Base-by-base conservation (phyloP, 2,797 vertebrate genomes). In the Furcifer pardalis region DNA sequence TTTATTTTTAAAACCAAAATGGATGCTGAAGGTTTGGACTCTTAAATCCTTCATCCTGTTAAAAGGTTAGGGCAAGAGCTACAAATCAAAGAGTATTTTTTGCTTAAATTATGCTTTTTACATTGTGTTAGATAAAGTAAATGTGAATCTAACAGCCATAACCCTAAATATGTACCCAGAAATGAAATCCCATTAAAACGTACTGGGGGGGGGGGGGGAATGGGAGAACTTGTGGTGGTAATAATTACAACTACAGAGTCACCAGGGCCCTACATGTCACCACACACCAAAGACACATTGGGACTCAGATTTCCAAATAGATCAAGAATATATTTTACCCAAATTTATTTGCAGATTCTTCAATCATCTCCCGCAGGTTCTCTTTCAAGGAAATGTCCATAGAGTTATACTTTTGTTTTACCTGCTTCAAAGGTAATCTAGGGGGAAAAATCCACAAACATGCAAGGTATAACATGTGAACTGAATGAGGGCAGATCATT, bases 381-480 rank as follows among this genome's bases (percentile, higher is more conserved):
- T 99, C 98, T 93, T 99, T 99, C 92, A 99, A 96, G 0, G 97
- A 95, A 66, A 99, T 93, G 78, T 99, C 99, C 99, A 99, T 99
- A 71, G 97, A 98, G 90, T 97, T 94, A 93, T 98, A 99, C 78
- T 99, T 99, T 94, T 99, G 99, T 78, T 97, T 97, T 79, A 98
- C 99, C 94, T 99, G 98, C 90, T 97, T 99, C 79, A 99, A 95
- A 52, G 99, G 98, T 4, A 99, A 95, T 56, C 98, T 99, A 56
- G 75, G 82, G 93, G 77, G 60, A 2, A 7, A 79, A 91, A 81
- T 23, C 5, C 52, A 15, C 4, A 56, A 56, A 44, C 27, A 81
- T 59, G 7, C 10, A 44, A 81, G 52, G 89, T 49, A 46, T n/a
- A 37, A 32, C 35, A 8, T 32, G 6, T 4, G 7, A 12, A 27